Conservation (phyloP, 1,140 invertebrate species). For the Dreissena polymorpha region DNA sequence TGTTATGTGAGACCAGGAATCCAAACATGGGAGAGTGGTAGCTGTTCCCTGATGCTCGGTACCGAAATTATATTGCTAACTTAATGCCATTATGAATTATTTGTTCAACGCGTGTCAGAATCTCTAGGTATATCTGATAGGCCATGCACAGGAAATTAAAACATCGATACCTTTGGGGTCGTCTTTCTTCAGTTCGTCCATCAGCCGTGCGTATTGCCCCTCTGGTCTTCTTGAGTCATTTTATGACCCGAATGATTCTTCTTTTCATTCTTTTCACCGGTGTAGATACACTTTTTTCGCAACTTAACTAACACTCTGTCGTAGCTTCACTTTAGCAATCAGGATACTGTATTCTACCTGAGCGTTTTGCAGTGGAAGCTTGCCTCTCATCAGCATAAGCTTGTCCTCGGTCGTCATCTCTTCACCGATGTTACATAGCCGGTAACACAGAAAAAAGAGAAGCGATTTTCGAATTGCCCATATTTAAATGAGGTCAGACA, state of each 20-base stretch:
- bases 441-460: not conserved
- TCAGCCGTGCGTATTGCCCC: not conserved
- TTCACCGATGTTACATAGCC: not conserved
- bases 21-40: not conserved
- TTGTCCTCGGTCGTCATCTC: not conserved
- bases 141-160: constrained; percentile 1
- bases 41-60: not conserved
- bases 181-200: not conserved
- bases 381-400: not conserved
- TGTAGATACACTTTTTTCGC: too few relatives aligned
- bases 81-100: not conserved
- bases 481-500: too few relatives aligned
- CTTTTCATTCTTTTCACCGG: not conserved
- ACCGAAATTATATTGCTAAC: too few relatives aligned
- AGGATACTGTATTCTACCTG: not conserved
- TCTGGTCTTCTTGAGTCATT: too few relatives aligned
- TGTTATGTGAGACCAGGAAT: not conserved
- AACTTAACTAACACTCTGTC: too few relatives aligned
- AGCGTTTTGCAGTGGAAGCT: not conserved
- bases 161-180: not conserved
- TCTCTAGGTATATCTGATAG: not conserved
- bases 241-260: not conserved
- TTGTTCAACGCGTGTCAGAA: not conserved
- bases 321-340: constrained; percentile 2
- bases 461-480: too few relatives aligned